Evolutionary conservation across 2,797 vertebrate species (phyloP), one percentile per base, ranked within the genome.

Genomic region (Tokudaia muenninki): DNA sequence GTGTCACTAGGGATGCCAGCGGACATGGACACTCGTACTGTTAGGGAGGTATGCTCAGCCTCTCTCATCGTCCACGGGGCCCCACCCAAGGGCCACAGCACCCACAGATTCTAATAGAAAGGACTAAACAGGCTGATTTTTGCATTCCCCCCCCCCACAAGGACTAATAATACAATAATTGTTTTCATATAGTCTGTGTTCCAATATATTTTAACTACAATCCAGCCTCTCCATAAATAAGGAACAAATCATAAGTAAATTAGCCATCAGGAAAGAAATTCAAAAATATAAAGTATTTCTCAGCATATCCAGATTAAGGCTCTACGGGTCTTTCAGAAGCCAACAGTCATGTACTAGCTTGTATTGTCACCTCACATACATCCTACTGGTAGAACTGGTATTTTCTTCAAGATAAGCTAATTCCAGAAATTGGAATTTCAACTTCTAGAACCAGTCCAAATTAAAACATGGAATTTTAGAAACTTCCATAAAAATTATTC

Each of bases 401-500:
- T 94, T 97, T 95, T 81, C 91, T 86, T 67, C 59, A 72, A 87
- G 19, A 44, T n/a, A 72, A 83, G 37, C 44, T 87, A 55, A 78
- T 95, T 95, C 52, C 65, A 81, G 26, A 90, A 89, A 29, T 74
- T 88, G 50, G 86, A 82, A 93, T 78, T 86, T 94, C 47, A 70
- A 41, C 13, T 3, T 95, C 31, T 90, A 93, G 63, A 7, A 31
- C 16, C 93, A 82, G 78, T 81, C n/a, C 59, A 95, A 90, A 72
- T 81, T 89, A 74, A 95, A 78, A 80, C 77, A 72, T 55, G 3
- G 16, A 94, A 79, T 90, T 47, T 31, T 95, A 77, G 92, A 95
- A 98, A 97, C 93, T 94, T 61, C 70, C 95, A 87, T 24, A 82
- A 59, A 13, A 93, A 50, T 81, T 63, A 50, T 80, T 95, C 87